phyloP scores from a whole-genome alignment of 1,140 invertebrate genomes.

The Dolichoris vasculosae region DNA sequence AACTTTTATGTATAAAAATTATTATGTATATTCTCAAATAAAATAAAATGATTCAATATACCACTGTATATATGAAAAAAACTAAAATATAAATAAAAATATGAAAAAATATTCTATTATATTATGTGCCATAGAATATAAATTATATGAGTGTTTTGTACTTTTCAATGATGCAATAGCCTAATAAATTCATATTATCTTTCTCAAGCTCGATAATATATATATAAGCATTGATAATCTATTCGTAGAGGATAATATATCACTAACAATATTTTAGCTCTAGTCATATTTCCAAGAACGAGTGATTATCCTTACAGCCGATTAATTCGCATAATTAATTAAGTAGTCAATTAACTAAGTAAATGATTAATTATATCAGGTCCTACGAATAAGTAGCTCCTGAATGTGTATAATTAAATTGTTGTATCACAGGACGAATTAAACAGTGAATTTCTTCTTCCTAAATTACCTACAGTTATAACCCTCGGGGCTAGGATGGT shows the following conservation, averaged over 20 bases:
- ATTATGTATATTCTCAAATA: neutral
- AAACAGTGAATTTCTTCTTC: conserved; percentile 29
- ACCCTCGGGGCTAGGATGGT: conserved; percentile 12
- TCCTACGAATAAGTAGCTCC: neutral
- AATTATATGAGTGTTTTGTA: neutral
- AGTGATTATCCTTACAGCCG: conserved; percentile 20
- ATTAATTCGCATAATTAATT: conserved; percentile 50
- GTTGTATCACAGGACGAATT: conserved; percentile 16
- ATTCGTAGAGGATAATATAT: neutral
- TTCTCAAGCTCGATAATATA: no score
- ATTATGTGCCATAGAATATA: neutral
- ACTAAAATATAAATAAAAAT: no score
- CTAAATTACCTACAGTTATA: neutral
- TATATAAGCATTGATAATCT: neutral
- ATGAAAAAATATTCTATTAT: neutral
- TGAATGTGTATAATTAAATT: conserved; percentile 45
- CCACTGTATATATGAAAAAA: neutral
- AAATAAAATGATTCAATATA: neutral
- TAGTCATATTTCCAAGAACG: neutral
- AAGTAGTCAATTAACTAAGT: conserved; percentile 51
- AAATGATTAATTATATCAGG: conserved; percentile 42
- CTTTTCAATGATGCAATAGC: neutral
- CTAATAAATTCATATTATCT: neutral
- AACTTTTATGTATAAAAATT: no score
- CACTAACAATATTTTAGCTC: neutral